These are phyloP conservation scores for Paragorgia papillata DNA, from an alignment of 92 coral and sea anemone species.

Conservation along the genomic window DNA sequence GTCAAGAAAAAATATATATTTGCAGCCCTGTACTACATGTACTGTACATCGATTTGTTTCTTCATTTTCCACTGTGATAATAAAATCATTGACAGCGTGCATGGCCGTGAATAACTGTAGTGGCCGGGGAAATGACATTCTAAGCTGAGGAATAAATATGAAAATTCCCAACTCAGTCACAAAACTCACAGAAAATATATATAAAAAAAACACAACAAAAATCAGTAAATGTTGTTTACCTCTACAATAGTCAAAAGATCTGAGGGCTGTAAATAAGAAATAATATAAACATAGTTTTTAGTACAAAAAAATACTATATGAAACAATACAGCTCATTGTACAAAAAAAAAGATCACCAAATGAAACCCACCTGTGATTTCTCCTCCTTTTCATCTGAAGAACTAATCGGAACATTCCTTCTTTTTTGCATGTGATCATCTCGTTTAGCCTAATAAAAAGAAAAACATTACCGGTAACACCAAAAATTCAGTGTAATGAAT, in stretches of 20 bases:
- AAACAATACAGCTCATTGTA: background rate
- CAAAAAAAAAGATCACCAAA: too few relatives aligned
- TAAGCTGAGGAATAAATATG: too few relatives aligned
- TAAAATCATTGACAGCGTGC: background rate
- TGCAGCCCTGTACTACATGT: too few relatives aligned
- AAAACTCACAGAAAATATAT: background rate
- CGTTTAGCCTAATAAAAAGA: conserved; percentile 72
- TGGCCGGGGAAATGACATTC: too few relatives aligned
- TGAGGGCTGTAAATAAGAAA: conserved; percentile 57
- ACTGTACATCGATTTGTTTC: too few relatives aligned
- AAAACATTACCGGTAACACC: background rate
- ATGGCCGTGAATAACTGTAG: too few relatives aligned
- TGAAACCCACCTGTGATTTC: conserved; percentile 87
- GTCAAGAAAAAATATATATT: too few relatives aligned
- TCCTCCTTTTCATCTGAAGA: conserved; percentile 95
- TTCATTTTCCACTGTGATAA: background rate
- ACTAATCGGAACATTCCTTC: conserved; percentile 94
- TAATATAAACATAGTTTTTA: background rate
- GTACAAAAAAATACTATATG: background rate
- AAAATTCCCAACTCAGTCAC: background rate
- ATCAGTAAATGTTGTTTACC: conserved; percentile 53
- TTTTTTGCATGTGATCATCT: conserved; percentile 87
- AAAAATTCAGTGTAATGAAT: background rate
- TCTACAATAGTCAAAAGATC: conserved; percentile 80
- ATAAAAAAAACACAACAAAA: background rate